Percentiles rank a stretch among this genome's conserved stretches.
Evolutionary conservation across 23 tunicate species (phyloP).

Genomic region (Phallusia fumigata): DNA sequence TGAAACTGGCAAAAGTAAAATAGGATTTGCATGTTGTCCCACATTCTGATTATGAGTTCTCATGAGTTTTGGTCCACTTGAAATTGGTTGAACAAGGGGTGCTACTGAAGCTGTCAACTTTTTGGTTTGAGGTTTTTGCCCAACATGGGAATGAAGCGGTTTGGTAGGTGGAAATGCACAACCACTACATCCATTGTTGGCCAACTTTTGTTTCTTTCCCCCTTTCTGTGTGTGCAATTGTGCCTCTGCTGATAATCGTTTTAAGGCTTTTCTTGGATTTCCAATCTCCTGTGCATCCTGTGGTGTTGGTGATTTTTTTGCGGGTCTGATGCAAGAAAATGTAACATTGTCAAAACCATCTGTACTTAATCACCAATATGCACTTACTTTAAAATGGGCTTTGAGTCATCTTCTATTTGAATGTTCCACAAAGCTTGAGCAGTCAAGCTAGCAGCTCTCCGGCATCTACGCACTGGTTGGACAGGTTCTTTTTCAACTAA

Average conservation of each 20-base stretch:
- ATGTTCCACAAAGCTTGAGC: constrained; percentile 83
- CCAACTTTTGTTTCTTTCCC: constrained; percentile 12
- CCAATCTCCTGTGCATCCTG: not conserved
- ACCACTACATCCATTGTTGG: constrained; percentile 7
- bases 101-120: constrained; percentile 76
- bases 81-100: constrained; percentile 47
- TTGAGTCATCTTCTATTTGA: constrained; percentile 65
- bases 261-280: not conserved
- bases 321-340: not conserved
- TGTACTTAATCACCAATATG: not conserved
- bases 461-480: constrained; percentile 46
- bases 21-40: constrained; percentile 31
- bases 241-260: not conserved
- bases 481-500: not conserved
- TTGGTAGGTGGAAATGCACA: constrained; percentile 23
- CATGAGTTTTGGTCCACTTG: constrained; percentile 8
- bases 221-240: not conserved
- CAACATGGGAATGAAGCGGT: constrained; percentile 21
- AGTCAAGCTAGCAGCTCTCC: constrained; percentile 85
- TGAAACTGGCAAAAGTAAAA: constrained; percentile 74
- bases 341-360: not conserved
- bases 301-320: not conserved
- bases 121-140: constrained; percentile 1
- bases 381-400: constrained; percentile 6
- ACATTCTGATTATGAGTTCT: not conserved